Base-by-base conservation (phyloP, 37 sponge, comb jelly and placozoan species). In the Diacarnus erythraeanus region DNA sequence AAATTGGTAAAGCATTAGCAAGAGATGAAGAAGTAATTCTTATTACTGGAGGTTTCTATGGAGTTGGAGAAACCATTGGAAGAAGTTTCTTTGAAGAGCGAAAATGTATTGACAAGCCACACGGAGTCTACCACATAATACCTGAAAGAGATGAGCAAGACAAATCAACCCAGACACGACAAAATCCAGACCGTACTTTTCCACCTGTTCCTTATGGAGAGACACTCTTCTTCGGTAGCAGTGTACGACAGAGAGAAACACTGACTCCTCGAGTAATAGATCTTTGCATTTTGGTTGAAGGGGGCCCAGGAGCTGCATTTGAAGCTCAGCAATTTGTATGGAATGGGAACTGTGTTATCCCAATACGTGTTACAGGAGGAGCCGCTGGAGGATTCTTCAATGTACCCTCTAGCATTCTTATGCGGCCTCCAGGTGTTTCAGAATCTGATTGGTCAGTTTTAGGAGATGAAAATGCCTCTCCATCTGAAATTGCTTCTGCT, bases 291-390 rank as follows among this genome's bases (percentile, higher is more conserved):
- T 61, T 94, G 21, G 51, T 94, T 15, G 95, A 94, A 59, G 95
- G 95, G 42, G 95, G 95, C 12, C 93, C 93, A 21, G 89, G 90
- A 10, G 95, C 95, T 29, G 92, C 95, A 26, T 91, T 91, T 72
- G 95, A 95, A 59, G 92, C 84, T 30, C 89, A 95, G 44, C 91
- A 91, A 77, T 91, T 91, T 57, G 38, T 69, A 29, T 95, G 95
- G 95, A 95, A 91, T 75, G 92, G 84, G 23, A 75, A 83, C 21
- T 9, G 36, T 6, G 90, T 95, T 34, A 73, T 95, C 26, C 95
- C 95, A 3, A 60, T 95, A 2, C 74, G 59, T 9, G 83, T 81
- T 27, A 95, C 95, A 10, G 93, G 95, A 21, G 95, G 95, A 44
- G 95, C 95, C 17, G 95, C 95, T 20, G 80, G 83, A 9, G 95